Percentiles rank a stretch among this genome's conserved stretches.
Conservation (phyloP, 2,113 vertebrate genomes). For the Neogale vison region DNA sequence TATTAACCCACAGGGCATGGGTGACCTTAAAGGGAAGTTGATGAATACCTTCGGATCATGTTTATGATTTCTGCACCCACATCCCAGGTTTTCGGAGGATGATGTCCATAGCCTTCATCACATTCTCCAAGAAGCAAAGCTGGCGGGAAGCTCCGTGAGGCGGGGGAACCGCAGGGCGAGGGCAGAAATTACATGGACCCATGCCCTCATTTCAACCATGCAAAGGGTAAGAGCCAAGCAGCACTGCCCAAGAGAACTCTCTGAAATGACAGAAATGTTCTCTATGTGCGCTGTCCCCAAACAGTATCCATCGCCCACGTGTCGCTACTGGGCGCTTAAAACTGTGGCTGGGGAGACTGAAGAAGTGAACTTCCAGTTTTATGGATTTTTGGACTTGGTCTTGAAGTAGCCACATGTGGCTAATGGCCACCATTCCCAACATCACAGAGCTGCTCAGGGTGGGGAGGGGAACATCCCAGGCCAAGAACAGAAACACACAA, state of each 20-base stretch:
- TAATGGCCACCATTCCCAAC: neutral
- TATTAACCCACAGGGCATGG: neutral
- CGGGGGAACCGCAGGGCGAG: neutral
- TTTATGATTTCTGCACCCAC: neutral
- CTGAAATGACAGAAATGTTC: neutral
- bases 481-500: neutral
- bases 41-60: neutral
- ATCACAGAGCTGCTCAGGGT: neutral
- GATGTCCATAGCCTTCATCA: neutral
- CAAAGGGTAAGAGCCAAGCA: neutral
- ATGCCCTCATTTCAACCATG: neutral
- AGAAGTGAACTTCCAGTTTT: neutral
- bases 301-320: neutral
- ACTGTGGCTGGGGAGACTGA: neutral
- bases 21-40: neutral
- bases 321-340: neutral
- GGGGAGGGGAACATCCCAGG: neutral
- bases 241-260: neutral
- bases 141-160: neutral
- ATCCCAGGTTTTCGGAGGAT: fast-evolving
- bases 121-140: neutral
- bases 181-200: neutral
- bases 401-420: neutral
- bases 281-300: neutral
- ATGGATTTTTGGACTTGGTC: neutral